These are phyloP conservation scores for Mormoops blainvillei DNA, from an alignment of 2,113 vertebrate species.

Conservation along the genomic window DNA sequence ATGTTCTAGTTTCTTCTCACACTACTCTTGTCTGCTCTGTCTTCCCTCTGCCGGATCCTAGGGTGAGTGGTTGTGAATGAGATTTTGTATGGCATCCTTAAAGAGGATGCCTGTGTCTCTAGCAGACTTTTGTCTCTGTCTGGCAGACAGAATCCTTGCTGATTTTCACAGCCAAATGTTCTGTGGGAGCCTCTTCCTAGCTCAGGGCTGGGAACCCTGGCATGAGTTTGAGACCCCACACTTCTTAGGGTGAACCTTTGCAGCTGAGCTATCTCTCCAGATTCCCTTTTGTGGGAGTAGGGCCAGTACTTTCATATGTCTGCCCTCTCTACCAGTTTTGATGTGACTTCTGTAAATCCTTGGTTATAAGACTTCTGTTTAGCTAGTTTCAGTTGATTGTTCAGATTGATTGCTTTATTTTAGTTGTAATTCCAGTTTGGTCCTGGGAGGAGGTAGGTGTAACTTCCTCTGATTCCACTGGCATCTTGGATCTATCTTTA, in stretches of 20 bases:
- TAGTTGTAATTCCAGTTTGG: neutral
- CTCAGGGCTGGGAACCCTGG: neutral
- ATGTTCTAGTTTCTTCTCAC: neutral
- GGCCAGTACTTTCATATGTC: neutral
- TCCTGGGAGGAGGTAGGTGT: neutral
- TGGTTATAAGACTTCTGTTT: neutral
- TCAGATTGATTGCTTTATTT: neutral
- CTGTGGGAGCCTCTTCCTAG: neutral
- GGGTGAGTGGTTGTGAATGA: neutral
- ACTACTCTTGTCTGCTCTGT: neutral
- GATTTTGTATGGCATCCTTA: neutral
- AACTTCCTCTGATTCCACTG: neutral
- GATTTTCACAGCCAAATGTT: neutral
- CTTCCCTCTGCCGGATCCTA: neutral
- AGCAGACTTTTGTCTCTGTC: neutral
- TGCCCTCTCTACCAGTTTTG: neutral
- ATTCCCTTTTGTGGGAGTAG: neutral
- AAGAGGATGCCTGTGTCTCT: neutral
- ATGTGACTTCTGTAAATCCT: neutral
- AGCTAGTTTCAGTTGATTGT: neutral
- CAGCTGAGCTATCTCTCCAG: neutral
- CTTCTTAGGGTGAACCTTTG: neutral
- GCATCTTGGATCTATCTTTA: neutral
- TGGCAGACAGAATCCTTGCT: neutral
- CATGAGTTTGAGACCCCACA: neutral